Base-by-base conservation (phyloP, 2,888 invertebrate species). In the Calliphora vomitoria region DNA sequence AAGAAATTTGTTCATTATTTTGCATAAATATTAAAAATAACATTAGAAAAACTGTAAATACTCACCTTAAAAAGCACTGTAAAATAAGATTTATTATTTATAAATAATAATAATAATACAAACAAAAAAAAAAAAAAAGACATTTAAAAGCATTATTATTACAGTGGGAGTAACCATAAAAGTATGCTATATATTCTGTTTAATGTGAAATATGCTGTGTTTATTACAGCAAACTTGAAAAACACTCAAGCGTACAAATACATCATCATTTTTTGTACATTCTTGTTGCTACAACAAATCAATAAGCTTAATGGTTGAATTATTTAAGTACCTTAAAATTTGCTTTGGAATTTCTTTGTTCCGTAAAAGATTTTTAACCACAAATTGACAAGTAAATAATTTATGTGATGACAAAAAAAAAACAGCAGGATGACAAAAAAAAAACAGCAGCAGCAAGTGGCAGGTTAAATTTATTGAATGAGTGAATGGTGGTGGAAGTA, bases 1-100 rank as follows among this genome's bases (percentile, higher is more conserved):
- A 69, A 83, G 75, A 86, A 87, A 81, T 87, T 84, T 84, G 84
- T 84, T 87, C 84, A 71, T 55, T 66, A 31, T 62, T 20, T 10
- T 15, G 2, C 60, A 6, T 41, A 25, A 60, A 53, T 38, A 35
- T 15, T 3, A 20, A 81, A 6, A 35, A 47, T 2, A n/a, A 66
- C 13, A 60, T 4, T 25, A 58, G 38, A 18, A 66, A 38, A 62
- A 71, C n/a, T 10, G 4, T 31, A 15, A 25, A n/a, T n/a, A 86
- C 87, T 66, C 64, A 87, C 87, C 87, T 87, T 58, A 15, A 10
- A 25, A 10, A 47, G n/a, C 8, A 31, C 84, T 81, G 87, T 62
- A 82, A 69, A 76, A 60, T 35, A 86, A 81, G 15, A 11, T 76
- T 66, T 76, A 76, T 69, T 47, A 47, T 50, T 68, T 55, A 53